Evolutionary conservation across 2,797 vertebrate species (phyloP).

Genomic region (Galago senegalensis): DNA sequence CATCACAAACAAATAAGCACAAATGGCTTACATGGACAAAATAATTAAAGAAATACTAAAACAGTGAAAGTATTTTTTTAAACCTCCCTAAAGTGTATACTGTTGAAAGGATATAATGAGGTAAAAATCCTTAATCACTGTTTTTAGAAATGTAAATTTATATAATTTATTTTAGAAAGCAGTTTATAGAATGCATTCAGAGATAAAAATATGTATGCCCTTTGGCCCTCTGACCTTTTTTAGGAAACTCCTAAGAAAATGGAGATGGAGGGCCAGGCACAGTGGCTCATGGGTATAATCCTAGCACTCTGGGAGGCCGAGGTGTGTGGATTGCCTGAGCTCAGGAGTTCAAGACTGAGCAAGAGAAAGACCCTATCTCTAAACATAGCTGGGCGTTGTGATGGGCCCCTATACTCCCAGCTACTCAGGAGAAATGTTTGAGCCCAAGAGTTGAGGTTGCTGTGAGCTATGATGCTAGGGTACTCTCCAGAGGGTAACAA

Average conservation of each 20-base stretch:
- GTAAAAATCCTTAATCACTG: background rate
- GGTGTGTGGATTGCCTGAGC: too few relatives aligned
- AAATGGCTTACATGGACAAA: background rate
- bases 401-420: too few relatives aligned
- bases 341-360: too few relatives aligned
- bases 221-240: background rate
- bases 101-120: background rate
- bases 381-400: too few relatives aligned
- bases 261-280: too few relatives aligned
- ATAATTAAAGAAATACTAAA: slow-evolving; percentile 10
- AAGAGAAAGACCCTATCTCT: too few relatives aligned
- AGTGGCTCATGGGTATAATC: too few relatives aligned
- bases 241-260: background rate
- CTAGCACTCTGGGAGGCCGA: too few relatives aligned
- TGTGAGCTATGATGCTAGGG: too few relatives aligned
- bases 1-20: background rate
- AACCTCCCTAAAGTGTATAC: background rate
- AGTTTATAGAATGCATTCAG: background rate
- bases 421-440: too few relatives aligned
- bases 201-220: background rate
- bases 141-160: background rate
- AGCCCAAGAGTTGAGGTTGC: too few relatives aligned
- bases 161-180: background rate
- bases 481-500: too few relatives aligned
- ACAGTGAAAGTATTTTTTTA: background rate